Percentiles rank a stretch among this genome's conserved stretches.
These are phyloP conservation scores for Archips xylosteana DNA, from an alignment of 2,888 invertebrate species.

Conservation along the genomic window DNA sequence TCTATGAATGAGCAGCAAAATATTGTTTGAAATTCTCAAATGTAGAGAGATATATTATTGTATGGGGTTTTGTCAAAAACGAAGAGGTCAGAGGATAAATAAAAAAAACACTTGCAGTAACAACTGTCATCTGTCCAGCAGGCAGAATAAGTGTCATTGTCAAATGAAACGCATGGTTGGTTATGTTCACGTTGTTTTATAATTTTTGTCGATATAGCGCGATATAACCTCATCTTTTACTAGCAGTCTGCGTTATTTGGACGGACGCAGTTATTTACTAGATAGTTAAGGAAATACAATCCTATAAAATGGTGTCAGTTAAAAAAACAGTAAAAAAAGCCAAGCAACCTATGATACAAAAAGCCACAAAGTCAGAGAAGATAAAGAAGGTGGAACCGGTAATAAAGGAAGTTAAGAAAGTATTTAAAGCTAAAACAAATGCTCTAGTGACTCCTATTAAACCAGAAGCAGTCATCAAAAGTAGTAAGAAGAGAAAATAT, in stretches of 20 bases:
- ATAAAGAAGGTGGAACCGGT: slow-evolving; percentile 40
- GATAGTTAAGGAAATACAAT: background rate
- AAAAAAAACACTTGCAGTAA: too few relatives aligned
- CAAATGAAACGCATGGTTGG: background rate
- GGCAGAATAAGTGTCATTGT: background rate
- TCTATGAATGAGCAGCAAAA: too few relatives aligned
- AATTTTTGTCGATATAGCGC: background rate
- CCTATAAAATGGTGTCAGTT: slow-evolving; percentile 46
- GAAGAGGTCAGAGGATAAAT: too few relatives aligned
- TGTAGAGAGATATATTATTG: too few relatives aligned
- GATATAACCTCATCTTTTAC: slow-evolving; percentile 23
- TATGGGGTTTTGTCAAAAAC: too few relatives aligned
- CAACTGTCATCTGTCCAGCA: background rate
- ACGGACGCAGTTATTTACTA: background rate
- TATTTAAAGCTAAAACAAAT: slow-evolving; percentile 23
- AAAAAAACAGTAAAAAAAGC: slow-evolving; percentile 44
- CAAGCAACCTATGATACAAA: slow-evolving; percentile 39
- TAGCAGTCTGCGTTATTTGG: background rate
- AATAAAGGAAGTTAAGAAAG: slow-evolving; percentile 34
- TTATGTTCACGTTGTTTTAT: background rate
- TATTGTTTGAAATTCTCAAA: too few relatives aligned
- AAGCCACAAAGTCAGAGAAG: slow-evolving; percentile 40
- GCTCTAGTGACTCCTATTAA: slow-evolving; percentile 19
- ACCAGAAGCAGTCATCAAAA: slow-evolving; percentile 42
- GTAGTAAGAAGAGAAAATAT: slow-evolving; percentile 60